Base-by-base conservation (phyloP, 1,140 invertebrate genomes). In the Drosophila nannoptera region DNA sequence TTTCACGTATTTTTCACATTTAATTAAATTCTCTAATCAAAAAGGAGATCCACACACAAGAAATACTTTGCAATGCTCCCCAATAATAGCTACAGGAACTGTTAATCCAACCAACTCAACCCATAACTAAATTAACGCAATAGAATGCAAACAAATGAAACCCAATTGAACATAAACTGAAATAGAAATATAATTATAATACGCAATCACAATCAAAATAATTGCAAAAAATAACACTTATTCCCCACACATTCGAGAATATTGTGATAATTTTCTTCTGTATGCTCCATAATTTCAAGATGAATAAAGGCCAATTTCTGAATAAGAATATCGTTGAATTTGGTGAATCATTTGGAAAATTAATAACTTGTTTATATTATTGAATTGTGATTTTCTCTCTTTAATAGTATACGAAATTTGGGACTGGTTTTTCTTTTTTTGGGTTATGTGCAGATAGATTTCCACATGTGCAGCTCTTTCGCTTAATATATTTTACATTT, bases 241-340 rank as follows among this genome's bases (percentile, higher is more conserved):
- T 75, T 71, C 69, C 49, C 22, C 61, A 73, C 48, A 38, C 14
- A 73, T 66, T 60, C 65, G 36, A 45, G 46, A 40, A 32, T 14
- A 60, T 46, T 69, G 72, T 59, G 64, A 80, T 71, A 69, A 72
- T 22, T 49, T 53, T 32, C 33, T 22, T 22, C 3, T 3, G 22
- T 22, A 22, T 22, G 22, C 49, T n/a, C 4, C 54, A 33, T 16
- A 8, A 62, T 58, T 53, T 59, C 12, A 49, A 53, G 40, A 35
- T 9, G 32, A 52, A 52, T 33, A 35, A 14, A 52, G 8, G 14
- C 22, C 32, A 16, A 16, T 32, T 52, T 52, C 7, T 67, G 38
- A 72, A 75, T 75, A 75, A 75, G 53, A 49, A 62, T 66, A 61
- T 65, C 45, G 65, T 71, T 67, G 43, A 46, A 36, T 62, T 66